Evolutionary conservation across 2,113 vertebrate species (phyloP), one percentile per base, ranked within the genome.

Genomic region (Phalacrocorax pelagicus): DNA sequence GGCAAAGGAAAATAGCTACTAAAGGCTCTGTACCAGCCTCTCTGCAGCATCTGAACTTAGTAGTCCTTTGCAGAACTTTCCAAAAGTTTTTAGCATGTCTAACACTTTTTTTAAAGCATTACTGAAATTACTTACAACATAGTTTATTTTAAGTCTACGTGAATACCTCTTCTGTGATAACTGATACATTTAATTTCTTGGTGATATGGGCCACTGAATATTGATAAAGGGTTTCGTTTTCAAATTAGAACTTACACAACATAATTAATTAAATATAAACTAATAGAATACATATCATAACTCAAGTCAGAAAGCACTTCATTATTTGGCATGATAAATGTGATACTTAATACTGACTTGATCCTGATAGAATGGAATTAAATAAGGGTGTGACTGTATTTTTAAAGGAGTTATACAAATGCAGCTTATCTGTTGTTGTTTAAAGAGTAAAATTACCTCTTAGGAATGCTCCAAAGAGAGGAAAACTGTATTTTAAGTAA

Each of bases 211-310:
- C 91, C 81, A 93, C 78, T 75, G 81, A 97, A 95, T 92, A 66
- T 72, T 92, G 90, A 95, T 90, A 94, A 96, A 96, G 75, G 42
- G 32, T 82, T 97, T 97, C 23, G 12, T 96, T 90, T 96, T 95
- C 88, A 97, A 97, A 97, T 95, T 90, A 93, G 62, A 97, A 93
- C 30, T 97, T 96, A 80, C 26, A 47, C 46, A 97, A 90, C 83
- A 87, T 81, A 97, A 97, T 98, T 97, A 97, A 98, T 92, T 95
- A 66, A 86, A 95, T 84, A 62, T 72, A 97, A 96, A 92, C 86
- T 96, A 95, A 91, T 92, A 92, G 92, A 97, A 95, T 94, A 95
- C 52, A 38, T 96, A 42, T 94, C 92, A 92, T 96, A 95, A 97
- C 59, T 97, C 90, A 96, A 97, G 81, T 78, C 84, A 96, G 83